phyloP scores from a whole-genome alignment of 92 coral and sea anemone species.

The Parazoanthus swiftii region DNA sequence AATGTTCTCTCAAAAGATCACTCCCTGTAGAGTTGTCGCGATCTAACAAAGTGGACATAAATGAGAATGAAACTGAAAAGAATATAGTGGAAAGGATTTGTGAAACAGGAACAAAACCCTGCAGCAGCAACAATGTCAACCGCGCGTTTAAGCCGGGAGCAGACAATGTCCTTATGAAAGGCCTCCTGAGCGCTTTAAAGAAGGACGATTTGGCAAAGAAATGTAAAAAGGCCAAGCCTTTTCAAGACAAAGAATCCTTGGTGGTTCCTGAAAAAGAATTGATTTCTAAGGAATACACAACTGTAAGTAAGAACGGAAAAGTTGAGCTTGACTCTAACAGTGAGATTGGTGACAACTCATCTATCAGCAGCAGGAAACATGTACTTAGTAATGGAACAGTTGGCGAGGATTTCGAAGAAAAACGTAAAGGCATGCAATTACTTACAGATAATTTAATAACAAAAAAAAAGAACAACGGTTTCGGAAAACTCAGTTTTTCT shows the following conservation, averaged over 20 bases:
- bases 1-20: background rate
- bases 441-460: background rate
- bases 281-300: background rate
- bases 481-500: slow-evolving; percentile 64
- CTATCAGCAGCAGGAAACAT: background rate
- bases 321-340: background rate
- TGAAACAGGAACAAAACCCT: background rate
- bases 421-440: background rate
- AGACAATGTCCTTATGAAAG: slow-evolving; percentile 14
- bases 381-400: background rate
- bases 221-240: background rate
- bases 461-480: background rate
- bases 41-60: background rate
- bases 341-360: background rate
- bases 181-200: slow-evolving; percentile 24
- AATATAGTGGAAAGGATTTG: background rate
- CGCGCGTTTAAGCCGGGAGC: slow-evolving; percentile 5
- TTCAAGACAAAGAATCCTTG: background rate
- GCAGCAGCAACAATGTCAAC: background rate
- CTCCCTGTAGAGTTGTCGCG: background rate
- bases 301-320: background rate
- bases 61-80: background rate
- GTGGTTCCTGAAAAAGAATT: background rate
- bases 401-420: too few species aligned
- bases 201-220: slow-evolving; percentile 16